Base-by-base conservation (phyloP, 2,113 vertebrate species). In the Stercorarius parasiticus region DNA sequence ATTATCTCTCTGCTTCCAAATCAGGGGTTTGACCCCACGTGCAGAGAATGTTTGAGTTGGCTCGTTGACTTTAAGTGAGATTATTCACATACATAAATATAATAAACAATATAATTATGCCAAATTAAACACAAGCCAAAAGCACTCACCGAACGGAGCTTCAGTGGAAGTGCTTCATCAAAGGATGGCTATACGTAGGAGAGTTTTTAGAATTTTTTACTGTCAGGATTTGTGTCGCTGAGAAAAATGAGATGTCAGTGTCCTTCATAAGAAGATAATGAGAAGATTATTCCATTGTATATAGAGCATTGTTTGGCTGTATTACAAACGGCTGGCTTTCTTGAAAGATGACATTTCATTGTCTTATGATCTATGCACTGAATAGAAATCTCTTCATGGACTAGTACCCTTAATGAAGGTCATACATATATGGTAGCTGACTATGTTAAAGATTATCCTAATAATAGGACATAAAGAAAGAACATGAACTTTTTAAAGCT, bases 281-380 rank as follows among this genome's bases (percentile, higher is more conserved):
- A 69, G 36, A 93, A 73, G 17, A 80, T 70, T 80, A 80, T 93
- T 61, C 7, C 20, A 55, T 78, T 58, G 40, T 53, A 53, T 82
- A 52, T 22, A 61, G 21, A 71, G 5, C 7, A n/a, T 78, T 90
- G 25, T 91, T 98, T 96, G 59, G 20, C 43, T 94, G 70, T 73
- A 61, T 95, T 89, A 73, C 86, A 76, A 96, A 96, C 93, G 36
- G 69, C 82, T 55, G 38, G 34, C 34, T 94, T 73, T 87, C 84
- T 93, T 97, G 87, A 97, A 97, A 97, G 95, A 96, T 95, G 47
- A 72, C 36, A 86, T 58, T 93, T 94, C 74, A 93, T 97, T 97
- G 62, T 83, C 83, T 86, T 88, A 82, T 92, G 97, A 97, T 95
- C 73, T 97, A 91, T 97, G 32, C 62, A 53, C 49, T 97, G 93